These are phyloP conservation scores for Sinocyclocheilus rhinocerous DNA, from an alignment of 2,113 vertebrate genomes.

Conservation along the genomic window DNA sequence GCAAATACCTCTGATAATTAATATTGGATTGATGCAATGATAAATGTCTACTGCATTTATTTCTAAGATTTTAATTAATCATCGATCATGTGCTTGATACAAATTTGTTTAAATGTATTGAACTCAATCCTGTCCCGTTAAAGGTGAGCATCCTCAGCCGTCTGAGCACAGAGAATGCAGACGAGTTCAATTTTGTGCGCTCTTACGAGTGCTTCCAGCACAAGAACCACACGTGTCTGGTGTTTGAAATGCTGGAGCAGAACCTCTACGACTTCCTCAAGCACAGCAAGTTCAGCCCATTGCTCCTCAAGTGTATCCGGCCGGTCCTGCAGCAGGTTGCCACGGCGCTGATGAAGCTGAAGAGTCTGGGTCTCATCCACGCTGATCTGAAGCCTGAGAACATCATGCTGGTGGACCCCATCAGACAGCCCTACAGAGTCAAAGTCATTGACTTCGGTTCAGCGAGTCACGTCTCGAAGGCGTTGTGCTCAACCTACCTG, in stretches of 20 bases:
- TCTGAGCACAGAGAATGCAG: conserved; percentile 94
- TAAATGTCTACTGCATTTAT: background rate
- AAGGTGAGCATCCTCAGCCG: conserved; percentile 96
- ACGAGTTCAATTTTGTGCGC: conserved; percentile 97
- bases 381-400: no score
- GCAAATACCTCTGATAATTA: background rate
- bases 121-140: background rate
- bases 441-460: conserved; percentile 99
- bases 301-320: conserved; percentile 94
- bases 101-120: background rate
- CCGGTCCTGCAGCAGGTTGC: conserved; percentile 96
- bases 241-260: conserved; percentile 99
- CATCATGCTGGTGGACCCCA: no score
- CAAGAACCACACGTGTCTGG: conserved; percentile 99
- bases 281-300: conserved; percentile 97
- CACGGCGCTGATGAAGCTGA: conserved; percentile 96
- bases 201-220: conserved; percentile 99
- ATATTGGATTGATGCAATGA: background rate
- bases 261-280: conserved; percentile 98
- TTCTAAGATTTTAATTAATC: background rate
- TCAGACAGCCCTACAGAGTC: conserved; percentile 90
- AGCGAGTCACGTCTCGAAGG: conserved; percentile 96
- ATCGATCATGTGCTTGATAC: background rate
- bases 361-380: conserved; percentile 84
- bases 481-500: conserved; percentile 95